Conservation (phyloP, 2,113 vertebrate species). For the Tursiops truncatus region DNA sequence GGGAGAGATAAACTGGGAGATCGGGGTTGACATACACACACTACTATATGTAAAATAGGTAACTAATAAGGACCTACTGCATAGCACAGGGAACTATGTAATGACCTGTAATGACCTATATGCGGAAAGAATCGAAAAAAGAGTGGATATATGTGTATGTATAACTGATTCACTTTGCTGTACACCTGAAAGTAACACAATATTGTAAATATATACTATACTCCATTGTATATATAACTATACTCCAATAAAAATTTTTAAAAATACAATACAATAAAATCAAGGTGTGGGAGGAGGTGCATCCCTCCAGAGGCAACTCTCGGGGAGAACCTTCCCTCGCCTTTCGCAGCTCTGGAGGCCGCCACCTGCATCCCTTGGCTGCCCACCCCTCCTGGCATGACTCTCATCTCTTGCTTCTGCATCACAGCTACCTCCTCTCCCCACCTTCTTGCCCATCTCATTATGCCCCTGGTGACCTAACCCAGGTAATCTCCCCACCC, state of each 20-base stretch:
- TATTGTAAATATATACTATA: background rate
- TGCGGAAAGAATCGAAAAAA: background rate
- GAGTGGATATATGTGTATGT: background rate
- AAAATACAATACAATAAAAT: background rate
- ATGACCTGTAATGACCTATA: background rate
- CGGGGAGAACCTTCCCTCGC: background rate
- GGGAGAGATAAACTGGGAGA: background rate
- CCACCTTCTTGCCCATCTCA: background rate
- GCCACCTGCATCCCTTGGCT: background rate
- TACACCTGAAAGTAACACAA: background rate
- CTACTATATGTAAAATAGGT: too few relatives aligned
- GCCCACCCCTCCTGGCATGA: background rate
- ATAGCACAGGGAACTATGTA: background rate
- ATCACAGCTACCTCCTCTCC: rapidly evolving
- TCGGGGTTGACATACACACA: background rate
- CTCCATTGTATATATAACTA: too few relatives aligned
- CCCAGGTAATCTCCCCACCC: rapidly evolving
- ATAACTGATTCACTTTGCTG: background rate
- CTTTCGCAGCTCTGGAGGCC: background rate
- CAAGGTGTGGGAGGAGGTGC: rapidly evolving
- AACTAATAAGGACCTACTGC: background rate
- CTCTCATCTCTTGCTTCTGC: too few relatives aligned
- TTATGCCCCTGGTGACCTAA: rapidly evolving
- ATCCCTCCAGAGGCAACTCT: too few relatives aligned
- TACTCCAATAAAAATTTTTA: background rate